A percentile compares a stretch with the other conserved stretches of the same genome.
These are phyloP conservation scores for Homarus americanus DNA, from an alignment of 1,140 invertebrate genomes.

Conservation along the genomic window DNA sequence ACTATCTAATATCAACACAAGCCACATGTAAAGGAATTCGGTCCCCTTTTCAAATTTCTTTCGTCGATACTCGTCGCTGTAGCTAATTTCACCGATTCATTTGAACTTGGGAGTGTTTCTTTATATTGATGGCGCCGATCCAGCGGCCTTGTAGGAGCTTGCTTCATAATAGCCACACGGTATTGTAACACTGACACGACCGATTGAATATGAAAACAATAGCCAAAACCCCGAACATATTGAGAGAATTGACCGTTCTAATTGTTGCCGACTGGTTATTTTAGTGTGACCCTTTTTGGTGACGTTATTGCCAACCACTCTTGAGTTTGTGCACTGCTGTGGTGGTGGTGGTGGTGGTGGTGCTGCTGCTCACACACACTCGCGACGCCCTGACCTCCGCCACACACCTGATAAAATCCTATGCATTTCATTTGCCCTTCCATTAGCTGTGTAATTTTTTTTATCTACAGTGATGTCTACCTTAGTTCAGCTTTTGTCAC, in stretches of 20 bases:
- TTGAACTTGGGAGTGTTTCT: neutral
- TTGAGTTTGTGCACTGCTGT: no score
- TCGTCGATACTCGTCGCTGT: conserved; percentile 27
- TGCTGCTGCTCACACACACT: no score
- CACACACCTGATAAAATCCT: conserved; percentile 34
- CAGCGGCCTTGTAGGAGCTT: neutral
- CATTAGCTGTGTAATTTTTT: conserved; percentile 48
- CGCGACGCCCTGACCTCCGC: neutral
- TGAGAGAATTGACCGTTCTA: neutral
- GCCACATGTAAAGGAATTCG: conserved; percentile 71
- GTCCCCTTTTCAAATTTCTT: conserved; percentile 53
- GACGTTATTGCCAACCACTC: neutral
- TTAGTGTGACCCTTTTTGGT: neutral
- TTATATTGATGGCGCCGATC: neutral
- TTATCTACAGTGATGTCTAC: conserved; percentile 35
- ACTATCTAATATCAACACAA: conserved; percentile 72
- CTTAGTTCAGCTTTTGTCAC: conserved; percentile 17
- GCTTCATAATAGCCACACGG: neutral
- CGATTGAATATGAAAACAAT: neutral
- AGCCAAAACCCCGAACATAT: neutral
- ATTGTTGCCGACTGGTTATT: neutral
- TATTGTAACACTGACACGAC: neutral
- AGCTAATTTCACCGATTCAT: conserved; percentile 63
- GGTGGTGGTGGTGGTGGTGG: no score
- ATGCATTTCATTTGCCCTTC: conserved; percentile 52